These are phyloP conservation scores for Dryas iulia DNA, from an alignment of 1,140 invertebrate genomes.

Conservation along the genomic window DNA sequence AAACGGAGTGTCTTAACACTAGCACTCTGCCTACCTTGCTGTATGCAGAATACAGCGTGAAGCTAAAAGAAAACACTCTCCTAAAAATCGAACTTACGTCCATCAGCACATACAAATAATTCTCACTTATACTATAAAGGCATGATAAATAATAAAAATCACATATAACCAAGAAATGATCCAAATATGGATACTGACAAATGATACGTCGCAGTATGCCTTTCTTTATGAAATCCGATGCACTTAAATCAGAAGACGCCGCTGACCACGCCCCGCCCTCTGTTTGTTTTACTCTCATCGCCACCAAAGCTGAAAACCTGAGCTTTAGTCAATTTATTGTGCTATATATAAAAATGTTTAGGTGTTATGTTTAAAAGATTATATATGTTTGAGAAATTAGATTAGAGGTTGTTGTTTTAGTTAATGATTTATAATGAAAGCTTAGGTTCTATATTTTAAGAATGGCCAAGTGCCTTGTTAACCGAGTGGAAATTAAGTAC, in stretches of 20 bases:
- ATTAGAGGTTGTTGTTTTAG: too few species aligned
- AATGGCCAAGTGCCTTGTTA: too few species aligned
- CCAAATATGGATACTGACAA: constrained; percentile 29
- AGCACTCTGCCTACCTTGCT: too few species aligned
- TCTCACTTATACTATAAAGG: neutral
- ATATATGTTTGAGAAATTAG: too few species aligned
- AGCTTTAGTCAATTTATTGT: neutral
- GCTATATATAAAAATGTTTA: neutral
- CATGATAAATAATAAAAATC: neutral
- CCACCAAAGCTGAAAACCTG: constrained; percentile 27
- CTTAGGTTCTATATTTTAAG: too few species aligned
- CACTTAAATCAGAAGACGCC: constrained; percentile 26
- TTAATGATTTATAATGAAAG: too few species aligned
- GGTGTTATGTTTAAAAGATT: too few species aligned
- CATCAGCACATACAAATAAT: neutral
- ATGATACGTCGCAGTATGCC: constrained; percentile 12
- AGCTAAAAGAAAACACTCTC: too few species aligned
- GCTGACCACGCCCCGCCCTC: constrained; percentile 22
- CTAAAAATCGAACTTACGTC: too few species aligned
- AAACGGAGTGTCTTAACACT: too few species aligned
- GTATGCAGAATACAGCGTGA: too few species aligned
- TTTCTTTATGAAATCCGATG: constrained; percentile 18
- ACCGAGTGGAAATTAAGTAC: too few species aligned
- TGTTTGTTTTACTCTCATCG: constrained; percentile 22
- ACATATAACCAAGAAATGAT: neutral